Base-by-base conservation (phyloP, 1,140 invertebrate species). In the Drosophila insularis region DNA sequence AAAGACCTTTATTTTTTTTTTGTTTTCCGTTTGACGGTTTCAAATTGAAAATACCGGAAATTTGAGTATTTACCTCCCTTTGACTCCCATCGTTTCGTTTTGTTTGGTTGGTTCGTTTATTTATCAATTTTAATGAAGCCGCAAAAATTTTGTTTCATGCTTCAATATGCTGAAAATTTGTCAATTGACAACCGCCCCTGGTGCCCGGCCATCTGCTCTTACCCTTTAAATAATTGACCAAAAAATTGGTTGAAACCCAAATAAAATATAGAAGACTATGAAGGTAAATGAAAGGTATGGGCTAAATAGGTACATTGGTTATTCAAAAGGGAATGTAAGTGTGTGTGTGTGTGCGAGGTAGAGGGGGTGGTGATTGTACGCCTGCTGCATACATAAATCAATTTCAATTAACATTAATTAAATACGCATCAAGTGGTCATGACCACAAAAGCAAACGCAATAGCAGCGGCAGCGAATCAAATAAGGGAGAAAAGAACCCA, bases 391-490 rank as follows among this genome's bases (percentile, higher is more conserved):
- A 84, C 77, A 89, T 89, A 89, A 89, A 89, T 89, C 85, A 89
- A 89, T 89, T 89, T 84, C 85, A 89, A 89, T 89, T 89, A 89
- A 85, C 84, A 78, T 89, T 89, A 89, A 89, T 89, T 89, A 89
- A 89, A 89, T 89, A 89, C 85, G 85, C 84, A 89, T 89, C 74
- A 89, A 89, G 85, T 89, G 85, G 85, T 80, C 85, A 81, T 89
- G 85, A 87, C 84, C 84, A 87, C 82, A 87, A 71, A 68, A 35
- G 32, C 32, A 35, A 35, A 69, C 17, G 43, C 43, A 19, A 50
- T 21, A 23, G 21, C 71, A 32, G 23, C 32, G 35, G 43, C n/a
- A 32, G 27, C 37, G 55, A 35, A 8, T 21, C 14, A 32, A 46
- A 37, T 37, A 23, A 40, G 37, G 5, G 5, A 8, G 39, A 23